phyloP scores from a whole-genome alignment of 2,888 invertebrate genomes.

The Drosophila mimetica region DNA sequence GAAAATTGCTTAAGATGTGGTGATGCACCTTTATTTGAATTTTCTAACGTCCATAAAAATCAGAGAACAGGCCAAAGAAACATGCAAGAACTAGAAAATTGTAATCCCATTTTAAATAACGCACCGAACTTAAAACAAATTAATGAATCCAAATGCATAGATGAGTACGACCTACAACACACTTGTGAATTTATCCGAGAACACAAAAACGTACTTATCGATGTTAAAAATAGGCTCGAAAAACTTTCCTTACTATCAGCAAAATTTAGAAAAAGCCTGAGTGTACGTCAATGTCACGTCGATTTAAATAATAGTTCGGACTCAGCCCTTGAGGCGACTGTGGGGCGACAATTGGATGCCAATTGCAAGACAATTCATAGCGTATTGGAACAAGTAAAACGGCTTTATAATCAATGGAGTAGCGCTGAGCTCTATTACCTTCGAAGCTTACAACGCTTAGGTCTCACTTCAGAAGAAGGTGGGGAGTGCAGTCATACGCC shows the following conservation, averaged over 20 bases:
- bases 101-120: background rate
- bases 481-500: slow-evolving; percentile 14
- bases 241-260: slow-evolving; percentile 76
- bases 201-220: slow-evolving; percentile 80
- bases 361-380: slow-evolving; percentile 49
- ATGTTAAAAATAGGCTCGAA: slow-evolving; percentile 82
- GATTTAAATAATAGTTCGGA: slow-evolving; percentile 7
- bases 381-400: slow-evolving; percentile 59
- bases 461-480: slow-evolving; percentile 39
- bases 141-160: slow-evolving; percentile 6
- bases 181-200: slow-evolving; percentile 74
- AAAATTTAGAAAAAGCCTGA: slow-evolving; percentile 71
- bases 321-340: slow-evolving; percentile 50
- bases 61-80: slow-evolving; percentile 8
- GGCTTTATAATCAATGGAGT: slow-evolving; percentile 64
- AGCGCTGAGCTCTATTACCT: slow-evolving; percentile 72
- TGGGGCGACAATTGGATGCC: slow-evolving; percentile 51
- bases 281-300: slow-evolving; percentile 1
- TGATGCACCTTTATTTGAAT: slow-evolving; percentile 1
- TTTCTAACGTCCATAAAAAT: slow-evolving; percentile 2
- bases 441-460: slow-evolving; percentile 70
- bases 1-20: slow-evolving; percentile 24
- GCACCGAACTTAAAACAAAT: background rate
- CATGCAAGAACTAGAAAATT: slow-evolving; percentile 8
- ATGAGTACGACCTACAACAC: slow-evolving; percentile 24